Conservation (phyloP, 2,113 vertebrate species). For the Alouatta palliata region DNA sequence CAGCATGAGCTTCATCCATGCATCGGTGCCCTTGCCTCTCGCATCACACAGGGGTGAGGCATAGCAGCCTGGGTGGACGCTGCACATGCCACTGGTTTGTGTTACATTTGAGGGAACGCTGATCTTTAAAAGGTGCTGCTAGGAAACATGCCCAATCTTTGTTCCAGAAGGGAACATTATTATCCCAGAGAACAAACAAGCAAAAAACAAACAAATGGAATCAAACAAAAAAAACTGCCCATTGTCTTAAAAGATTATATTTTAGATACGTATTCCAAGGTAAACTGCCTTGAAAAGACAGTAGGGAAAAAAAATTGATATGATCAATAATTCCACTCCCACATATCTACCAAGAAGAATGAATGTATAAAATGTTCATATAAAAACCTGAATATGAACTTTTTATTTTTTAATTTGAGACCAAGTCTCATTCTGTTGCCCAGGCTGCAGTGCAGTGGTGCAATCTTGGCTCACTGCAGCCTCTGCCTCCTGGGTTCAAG, state of each 20-base stretch:
- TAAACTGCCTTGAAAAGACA: background rate
- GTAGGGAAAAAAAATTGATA: background rate
- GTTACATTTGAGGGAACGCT: background rate
- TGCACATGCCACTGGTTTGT: no score
- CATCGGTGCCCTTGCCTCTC: background rate
- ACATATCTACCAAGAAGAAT: background rate
- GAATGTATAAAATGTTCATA: background rate
- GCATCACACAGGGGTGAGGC: background rate
- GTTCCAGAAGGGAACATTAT: background rate
- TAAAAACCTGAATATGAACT: background rate
- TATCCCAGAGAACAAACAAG: no score
- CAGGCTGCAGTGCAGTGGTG: no score
- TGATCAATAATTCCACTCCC: background rate
- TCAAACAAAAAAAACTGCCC: background rate
- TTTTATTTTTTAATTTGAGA: no score
- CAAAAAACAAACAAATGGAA: background rate
- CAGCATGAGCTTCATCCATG: background rate
- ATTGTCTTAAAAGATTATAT: background rate
- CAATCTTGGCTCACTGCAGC: no score
- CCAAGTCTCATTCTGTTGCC: no score
- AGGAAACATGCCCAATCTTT: background rate
- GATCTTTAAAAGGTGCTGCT: background rate
- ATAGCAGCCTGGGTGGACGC: rapidly evolving
- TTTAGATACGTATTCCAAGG: background rate
- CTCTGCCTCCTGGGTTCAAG: no score